These are phyloP conservation scores for Neosilurus mollespiculum DNA, from an alignment of 2,797 vertebrate genomes.

Conservation along the genomic window DNA sequence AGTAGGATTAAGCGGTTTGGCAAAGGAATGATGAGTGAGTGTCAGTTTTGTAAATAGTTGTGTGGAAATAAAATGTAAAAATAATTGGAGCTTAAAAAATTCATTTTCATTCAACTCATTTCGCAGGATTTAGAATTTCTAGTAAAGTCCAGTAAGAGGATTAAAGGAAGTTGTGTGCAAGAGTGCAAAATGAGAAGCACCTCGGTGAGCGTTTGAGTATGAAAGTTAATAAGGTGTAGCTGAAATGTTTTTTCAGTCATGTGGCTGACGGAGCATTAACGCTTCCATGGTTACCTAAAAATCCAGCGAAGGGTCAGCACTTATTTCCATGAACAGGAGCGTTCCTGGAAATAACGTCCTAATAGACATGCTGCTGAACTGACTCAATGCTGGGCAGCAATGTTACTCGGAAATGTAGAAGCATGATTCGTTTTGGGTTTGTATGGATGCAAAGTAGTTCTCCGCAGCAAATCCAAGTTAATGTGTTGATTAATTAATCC, in stretches of 20 bases:
- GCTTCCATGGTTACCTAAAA: conserved; percentile 29
- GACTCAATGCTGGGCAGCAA: not conserved
- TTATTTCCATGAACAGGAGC: conserved; percentile 7
- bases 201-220: not conserved
- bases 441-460: not conserved
- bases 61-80: no score
- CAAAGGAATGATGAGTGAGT: not conserved
- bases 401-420: not conserved
- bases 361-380: not conserved
- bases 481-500: not conserved
- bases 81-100: not conserved
- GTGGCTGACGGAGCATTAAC: conserved; percentile 17
- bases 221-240: conserved; percentile 31
- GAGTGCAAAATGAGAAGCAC: not conserved
- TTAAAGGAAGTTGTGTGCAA: not conserved
- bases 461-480: not conserved
- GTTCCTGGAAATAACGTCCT: conserved; percentile 5
- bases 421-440: not conserved
- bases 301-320: not conserved
- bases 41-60: not conserved
- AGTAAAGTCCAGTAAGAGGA: not conserved
- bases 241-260: conserved; percentile 9
- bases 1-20: no score
- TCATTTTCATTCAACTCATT: no score
- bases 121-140: not conserved